Base-by-base conservation (phyloP, 2,888 invertebrate species). In the Pseudococcus jackbeardsleyi region DNA sequence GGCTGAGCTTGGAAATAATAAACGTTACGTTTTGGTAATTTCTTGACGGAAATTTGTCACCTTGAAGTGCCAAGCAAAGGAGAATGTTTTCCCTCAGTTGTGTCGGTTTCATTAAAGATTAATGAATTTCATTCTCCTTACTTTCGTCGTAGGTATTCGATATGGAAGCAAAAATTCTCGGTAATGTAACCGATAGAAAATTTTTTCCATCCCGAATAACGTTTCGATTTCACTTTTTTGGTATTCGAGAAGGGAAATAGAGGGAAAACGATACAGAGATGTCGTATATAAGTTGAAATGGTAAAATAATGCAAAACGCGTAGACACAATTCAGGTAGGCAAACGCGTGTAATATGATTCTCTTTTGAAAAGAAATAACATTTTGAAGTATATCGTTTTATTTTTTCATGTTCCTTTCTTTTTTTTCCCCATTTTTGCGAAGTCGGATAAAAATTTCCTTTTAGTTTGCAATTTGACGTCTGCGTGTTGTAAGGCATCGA, bases 331-430 rank as follows among this genome's bases (percentile, higher is more conserved):
- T 12, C 33, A 72, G 72, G 72, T 72, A 33, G 33, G 33, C 33
- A 17, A 72, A 72, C 33, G 33, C 72, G 72, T 72, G 72, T 72
- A 72, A 72, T 68, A 68, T 72, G 72, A 72, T 33, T 72, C 72
- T 72, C 72, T 72, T 72, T 72, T 17, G 72, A 72, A 33, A 72
- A 72, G 64, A 72, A 72, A 72, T 72, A 72, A 33, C 72, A 72
- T 72, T 72, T 72, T 33, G 33, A 72, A 72, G 33, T 72, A 33
- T 33, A 26, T 12, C 68, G 1, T 19, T 8, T 19, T 9, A 2
- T 64, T 19, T 19, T 19, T 64, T 9, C 19, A 19, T 64, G 0
- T 26, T n/a, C 11, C 11, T 22, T 22, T 64, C 9, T 1, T 22
- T 64, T 64, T 59, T 59, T 59, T n/a, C 2, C 2, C 54, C n/a